Percentiles rank a stretch among this genome's conserved stretches.
These are phyloP conservation scores for Trichopoda pennipes DNA, from an alignment of 2,888 invertebrate genomes.

Conservation along the genomic window DNA sequence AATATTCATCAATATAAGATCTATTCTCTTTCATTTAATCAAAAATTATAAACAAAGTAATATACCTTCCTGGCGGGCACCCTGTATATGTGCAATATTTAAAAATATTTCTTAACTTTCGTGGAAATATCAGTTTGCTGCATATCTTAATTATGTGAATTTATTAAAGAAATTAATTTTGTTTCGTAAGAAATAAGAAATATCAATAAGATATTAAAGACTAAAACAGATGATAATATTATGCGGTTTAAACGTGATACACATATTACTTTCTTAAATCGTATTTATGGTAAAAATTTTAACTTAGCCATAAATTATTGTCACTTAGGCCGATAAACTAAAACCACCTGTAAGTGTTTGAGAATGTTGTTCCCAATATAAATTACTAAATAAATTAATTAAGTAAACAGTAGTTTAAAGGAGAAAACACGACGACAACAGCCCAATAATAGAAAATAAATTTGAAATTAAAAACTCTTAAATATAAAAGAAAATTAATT, in stretches of 20 bases:
- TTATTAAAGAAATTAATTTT: not conserved
- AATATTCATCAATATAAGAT: too few relatives aligned
- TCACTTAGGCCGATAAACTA: not conserved
- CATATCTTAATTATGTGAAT: too few relatives aligned
- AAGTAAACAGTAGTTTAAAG: not conserved
- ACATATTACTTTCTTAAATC: not conserved
- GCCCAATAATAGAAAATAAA: not conserved
- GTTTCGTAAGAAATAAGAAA: not conserved
- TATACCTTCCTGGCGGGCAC: too few relatives aligned
- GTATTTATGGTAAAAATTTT: constrained; percentile 23
- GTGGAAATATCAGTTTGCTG: constrained; percentile 1
- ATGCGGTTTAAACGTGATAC: constrained; percentile 10
- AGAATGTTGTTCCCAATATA: not conserved
- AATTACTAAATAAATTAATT: constrained; percentile 26
- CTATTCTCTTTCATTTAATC: too few relatives aligned
- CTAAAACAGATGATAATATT: constrained; percentile 13
- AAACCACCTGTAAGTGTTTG: constrained; percentile 1
- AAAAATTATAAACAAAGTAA: too few relatives aligned
- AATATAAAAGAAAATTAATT: too few relatives aligned
- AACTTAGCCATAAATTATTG: constrained; percentile 34
- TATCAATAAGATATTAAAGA: constrained; percentile 9
- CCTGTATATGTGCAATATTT: too few relatives aligned
- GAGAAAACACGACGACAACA: not conserved
- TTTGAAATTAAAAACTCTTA: not conserved
- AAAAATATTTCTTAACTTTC: not conserved